A percentile compares a stretch with the other conserved stretches of the same genome.
These are phyloP conservation scores for Cacoxenus indagator DNA, from an alignment of 2,888 invertebrate genomes.

Conservation along the genomic window DNA sequence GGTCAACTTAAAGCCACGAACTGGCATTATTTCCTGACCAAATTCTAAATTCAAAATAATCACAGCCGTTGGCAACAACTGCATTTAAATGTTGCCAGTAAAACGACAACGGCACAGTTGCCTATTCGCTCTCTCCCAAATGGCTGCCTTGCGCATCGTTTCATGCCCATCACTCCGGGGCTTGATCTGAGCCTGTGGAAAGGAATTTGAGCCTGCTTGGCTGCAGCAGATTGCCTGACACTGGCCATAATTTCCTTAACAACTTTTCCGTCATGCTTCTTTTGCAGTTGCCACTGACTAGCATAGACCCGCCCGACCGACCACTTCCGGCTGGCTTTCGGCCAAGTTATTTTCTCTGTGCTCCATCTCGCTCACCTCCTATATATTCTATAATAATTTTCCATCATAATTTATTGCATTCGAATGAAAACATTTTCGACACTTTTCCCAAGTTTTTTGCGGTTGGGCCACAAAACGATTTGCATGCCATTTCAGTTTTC, in stretches of 20 bases:
- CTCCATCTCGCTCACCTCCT: background rate
- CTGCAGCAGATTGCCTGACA: constrained; percentile 20
- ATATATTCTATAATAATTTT: constrained; percentile 57
- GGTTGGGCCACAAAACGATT: constrained; percentile 10
- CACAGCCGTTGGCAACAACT: constrained; percentile 5
- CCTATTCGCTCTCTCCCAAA: background rate
- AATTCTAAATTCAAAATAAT: background rate
- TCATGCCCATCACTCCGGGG: background rate
- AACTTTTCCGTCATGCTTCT: constrained; percentile 42
- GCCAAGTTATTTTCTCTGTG: background rate
- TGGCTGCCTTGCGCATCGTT: background rate
- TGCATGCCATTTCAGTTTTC: constrained; percentile 6
- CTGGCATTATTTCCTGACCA: background rate
- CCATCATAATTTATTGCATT: constrained; percentile 54
- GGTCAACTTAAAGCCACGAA: background rate
- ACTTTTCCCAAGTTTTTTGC: constrained; percentile 11
- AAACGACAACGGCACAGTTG: background rate
- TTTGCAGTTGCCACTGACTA: background rate
- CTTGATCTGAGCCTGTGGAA: no score
- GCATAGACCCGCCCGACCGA: background rate
- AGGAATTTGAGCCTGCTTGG: background rate
- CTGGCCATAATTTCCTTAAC: constrained; percentile 59
- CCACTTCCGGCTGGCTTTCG: constrained; percentile 6
- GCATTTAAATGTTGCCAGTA: constrained; percentile 18
- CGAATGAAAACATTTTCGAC: constrained; percentile 33